Conservation (phyloP, 2,113 vertebrate species). For the Anolis carolinensis region DNA sequence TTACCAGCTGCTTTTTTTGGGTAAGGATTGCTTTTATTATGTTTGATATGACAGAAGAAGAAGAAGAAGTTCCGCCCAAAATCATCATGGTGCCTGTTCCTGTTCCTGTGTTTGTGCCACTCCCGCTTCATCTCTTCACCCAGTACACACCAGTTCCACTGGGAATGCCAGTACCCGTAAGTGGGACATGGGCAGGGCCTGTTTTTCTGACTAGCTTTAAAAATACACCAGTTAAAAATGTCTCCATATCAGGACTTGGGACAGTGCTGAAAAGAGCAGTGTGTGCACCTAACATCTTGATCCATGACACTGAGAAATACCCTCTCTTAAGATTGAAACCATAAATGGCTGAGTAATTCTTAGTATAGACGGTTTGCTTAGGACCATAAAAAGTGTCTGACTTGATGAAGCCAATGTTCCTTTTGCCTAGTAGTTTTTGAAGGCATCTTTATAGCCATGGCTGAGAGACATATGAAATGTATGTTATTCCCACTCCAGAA, state of each 20-base stretch:
- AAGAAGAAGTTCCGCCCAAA: slow-evolving; percentile 71
- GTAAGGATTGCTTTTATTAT: slow-evolving; percentile 8
- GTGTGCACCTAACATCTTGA: no score
- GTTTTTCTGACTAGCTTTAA: neutral
- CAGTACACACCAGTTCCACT: slow-evolving; percentile 89
- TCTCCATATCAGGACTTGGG: neutral
- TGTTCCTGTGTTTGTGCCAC: slow-evolving; percentile 91
- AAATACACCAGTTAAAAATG: neutral
- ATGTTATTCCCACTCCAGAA: no score
- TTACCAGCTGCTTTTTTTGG: neutral
- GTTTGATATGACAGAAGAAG: slow-evolving; percentile 60
- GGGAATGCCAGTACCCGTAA: slow-evolving; percentile 90
- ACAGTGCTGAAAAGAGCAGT: neutral
- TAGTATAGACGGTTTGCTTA: neutral
- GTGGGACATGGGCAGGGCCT: slow-evolving; percentile 50
- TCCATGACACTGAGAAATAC: neutral
- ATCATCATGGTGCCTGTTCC: slow-evolving; percentile 89
- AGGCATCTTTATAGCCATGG: neutral
- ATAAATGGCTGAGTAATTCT: neutral
- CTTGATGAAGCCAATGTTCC: no score
- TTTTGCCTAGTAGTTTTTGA: neutral
- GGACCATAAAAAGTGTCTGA: neutral
- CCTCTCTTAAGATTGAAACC: neutral
- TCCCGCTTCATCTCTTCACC: slow-evolving; percentile 94
- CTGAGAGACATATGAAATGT: no score